Evolutionary conservation across 2,113 vertebrate species (phyloP).

Genomic region (Camelus dromedarius): DNA sequence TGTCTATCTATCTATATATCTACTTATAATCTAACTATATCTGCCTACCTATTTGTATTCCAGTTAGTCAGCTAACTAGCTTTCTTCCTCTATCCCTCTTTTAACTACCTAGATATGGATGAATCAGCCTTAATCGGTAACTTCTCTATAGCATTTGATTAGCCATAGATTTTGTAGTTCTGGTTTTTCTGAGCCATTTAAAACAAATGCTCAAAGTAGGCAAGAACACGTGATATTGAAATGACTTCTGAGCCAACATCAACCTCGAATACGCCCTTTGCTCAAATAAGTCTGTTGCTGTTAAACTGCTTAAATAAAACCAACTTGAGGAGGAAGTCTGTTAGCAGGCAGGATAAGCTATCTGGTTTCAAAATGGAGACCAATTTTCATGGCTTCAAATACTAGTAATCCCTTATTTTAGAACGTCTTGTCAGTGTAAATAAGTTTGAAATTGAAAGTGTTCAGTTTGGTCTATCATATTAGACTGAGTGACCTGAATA

Average conservation of each 20-base stretch:
- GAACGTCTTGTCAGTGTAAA: not conserved
- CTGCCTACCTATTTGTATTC: not conserved
- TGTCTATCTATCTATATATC: too few relatives aligned
- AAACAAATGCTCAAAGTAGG: constrained; percentile 16
- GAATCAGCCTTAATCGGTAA: not conserved
- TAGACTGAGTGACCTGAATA: constrained; percentile 18
- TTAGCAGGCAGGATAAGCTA: not conserved
- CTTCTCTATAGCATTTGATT: not conserved
- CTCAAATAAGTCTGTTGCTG: constrained; percentile 9
- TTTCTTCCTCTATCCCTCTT: not conserved
- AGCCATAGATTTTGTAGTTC: not conserved
- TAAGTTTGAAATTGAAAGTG: constrained; percentile 40
- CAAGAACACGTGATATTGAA: not conserved
- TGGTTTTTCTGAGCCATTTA: not conserved
- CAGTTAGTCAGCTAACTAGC: not conserved
- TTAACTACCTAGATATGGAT: not conserved
- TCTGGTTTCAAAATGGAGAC: not conserved
- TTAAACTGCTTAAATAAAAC: constrained; percentile 52
- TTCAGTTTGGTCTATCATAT: constrained; percentile 7
- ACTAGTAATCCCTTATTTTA: constrained; percentile 3
- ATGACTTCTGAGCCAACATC: not conserved
- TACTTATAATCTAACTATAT: not conserved
- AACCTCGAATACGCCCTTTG: not conserved
- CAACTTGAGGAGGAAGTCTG: not conserved
- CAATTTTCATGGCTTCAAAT: not conserved